Conservation (phyloP, 1,140 invertebrate species). For the Nasonia vitripennis region DNA sequence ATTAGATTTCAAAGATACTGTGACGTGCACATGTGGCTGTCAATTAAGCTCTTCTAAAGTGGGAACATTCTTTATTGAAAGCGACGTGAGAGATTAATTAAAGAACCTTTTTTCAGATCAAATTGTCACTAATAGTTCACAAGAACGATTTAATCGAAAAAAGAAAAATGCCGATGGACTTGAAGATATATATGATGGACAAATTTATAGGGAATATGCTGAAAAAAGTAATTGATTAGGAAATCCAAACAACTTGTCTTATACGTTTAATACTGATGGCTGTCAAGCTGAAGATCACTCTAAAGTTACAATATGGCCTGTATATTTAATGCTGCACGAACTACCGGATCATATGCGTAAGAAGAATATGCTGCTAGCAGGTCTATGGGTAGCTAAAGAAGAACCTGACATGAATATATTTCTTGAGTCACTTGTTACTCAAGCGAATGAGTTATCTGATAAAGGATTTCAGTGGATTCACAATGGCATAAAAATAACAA, state of each 20-base stretch:
- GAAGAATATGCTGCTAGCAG: conserved; percentile 38
- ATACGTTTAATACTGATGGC: conserved; percentile 47
- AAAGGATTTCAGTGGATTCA: conserved; percentile 6
- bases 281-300: conserved; percentile 34
- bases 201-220: conserved; percentile 21
- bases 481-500: neutral
- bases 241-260: conserved; percentile 37
- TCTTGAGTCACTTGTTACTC: conserved; percentile 12
- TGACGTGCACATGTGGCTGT: neutral
- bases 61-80: neutral
- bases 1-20: neutral
- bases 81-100: neutral
- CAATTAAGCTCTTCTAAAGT: neutral
- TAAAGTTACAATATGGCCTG: conserved; percentile 46
- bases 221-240: conserved; percentile 11
- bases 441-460: conserved; percentile 5
- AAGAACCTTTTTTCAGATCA: conserved; percentile 5
- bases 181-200: conserved; percentile 49
- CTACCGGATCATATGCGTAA: conserved; percentile 23
- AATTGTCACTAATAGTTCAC: neutral
- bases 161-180: conserved; percentile 31
- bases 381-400: conserved; percentile 13
- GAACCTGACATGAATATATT: conserved; percentile 28
- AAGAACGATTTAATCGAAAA: conserved; percentile 8
- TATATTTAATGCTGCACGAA: conserved; percentile 50